Evolutionary conservation across 2,888 invertebrate genomes (phyloP).

Genomic region (Hirtodrosophila confusa): DNA sequence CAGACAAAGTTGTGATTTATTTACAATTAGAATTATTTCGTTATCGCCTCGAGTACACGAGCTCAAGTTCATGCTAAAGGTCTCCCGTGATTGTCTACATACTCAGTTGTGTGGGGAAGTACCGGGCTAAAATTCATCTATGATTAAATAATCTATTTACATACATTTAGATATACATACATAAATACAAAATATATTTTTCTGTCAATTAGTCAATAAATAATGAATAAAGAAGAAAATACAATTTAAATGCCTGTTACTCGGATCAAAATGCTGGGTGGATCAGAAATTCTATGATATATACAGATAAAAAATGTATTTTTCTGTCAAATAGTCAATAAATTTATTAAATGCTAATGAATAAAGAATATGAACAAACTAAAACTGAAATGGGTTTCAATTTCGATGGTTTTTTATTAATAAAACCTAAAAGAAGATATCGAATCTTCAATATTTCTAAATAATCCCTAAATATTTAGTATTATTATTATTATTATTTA

Average conservation of each 20-base stretch:
- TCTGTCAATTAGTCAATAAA: too few relatives aligned
- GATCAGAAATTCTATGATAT: too few relatives aligned
- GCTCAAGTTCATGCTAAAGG: slow-evolving; percentile 33
- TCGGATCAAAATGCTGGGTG: too few relatives aligned
- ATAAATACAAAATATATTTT: slow-evolving; percentile 34
- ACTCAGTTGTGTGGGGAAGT: slow-evolving; percentile 32
- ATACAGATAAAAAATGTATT: slow-evolving; percentile 10
- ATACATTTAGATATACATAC: slow-evolving; percentile 29
- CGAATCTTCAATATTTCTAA: too few relatives aligned
- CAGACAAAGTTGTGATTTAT: slow-evolving; percentile 59
- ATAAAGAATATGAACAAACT: slow-evolving; percentile 37
- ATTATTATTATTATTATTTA: too few relatives aligned
- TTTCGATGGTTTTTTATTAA: too few relatives aligned
- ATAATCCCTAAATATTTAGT: too few relatives aligned
- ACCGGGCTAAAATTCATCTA: slow-evolving; percentile 23
- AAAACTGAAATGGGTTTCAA: not conserved
- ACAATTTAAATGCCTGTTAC: too few relatives aligned
- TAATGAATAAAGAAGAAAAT: too few relatives aligned
- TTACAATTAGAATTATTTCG: slow-evolving; percentile 47
- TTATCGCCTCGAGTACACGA: slow-evolving; percentile 42
- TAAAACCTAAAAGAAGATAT: too few relatives aligned
- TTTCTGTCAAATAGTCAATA: slow-evolving; percentile 72
- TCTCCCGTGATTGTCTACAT: slow-evolving; percentile 34
- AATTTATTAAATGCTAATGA: slow-evolving; percentile 45
- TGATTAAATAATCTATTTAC: slow-evolving; percentile 29